phyloP scores from a whole-genome alignment of 37 sponge, comb jelly and placozoan genomes.

The Eunapius fragilis region DNA sequence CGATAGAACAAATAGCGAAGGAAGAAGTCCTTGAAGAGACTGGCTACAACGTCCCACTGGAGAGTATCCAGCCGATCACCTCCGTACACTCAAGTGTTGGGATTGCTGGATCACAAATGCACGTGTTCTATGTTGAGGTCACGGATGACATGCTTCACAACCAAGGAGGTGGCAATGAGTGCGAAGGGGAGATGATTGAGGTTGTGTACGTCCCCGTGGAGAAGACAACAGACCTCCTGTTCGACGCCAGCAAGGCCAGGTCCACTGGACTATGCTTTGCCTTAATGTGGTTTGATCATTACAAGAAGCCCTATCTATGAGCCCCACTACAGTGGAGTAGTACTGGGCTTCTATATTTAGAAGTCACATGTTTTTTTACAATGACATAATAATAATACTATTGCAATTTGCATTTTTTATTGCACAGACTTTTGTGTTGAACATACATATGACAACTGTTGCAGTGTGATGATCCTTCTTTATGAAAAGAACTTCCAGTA shows the following conservation, averaged over 20 bases:
- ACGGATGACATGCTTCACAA: slow-evolving; percentile 74
- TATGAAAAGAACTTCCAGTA: slow-evolving; percentile 68
- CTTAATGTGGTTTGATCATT: slow-evolving; percentile 75
- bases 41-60: slow-evolving; percentile 80
- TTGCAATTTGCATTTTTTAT: not conserved
- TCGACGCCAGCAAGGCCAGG: slow-evolving; percentile 56
- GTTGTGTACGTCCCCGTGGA: slow-evolving; percentile 82
- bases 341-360: too few relatives aligned
- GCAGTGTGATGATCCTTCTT: not conserved
- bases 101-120: slow-evolving; percentile 61
- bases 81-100: slow-evolving; percentile 73
- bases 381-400: not conserved
- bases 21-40: slow-evolving; percentile 90
- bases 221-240: slow-evolving; percentile 50
- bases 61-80: slow-evolving; percentile 55
- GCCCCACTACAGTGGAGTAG: too few relatives aligned
- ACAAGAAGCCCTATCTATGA: slow-evolving; percentile 34
- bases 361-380: too few relatives aligned
- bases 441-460: slow-evolving; percentile 1
- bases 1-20: slow-evolving; percentile 79
- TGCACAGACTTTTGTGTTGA: not conserved
- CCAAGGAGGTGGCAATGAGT: slow-evolving; percentile 76
- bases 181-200: slow-evolving; percentile 92
- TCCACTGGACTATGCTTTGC: slow-evolving; percentile 77
- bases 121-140: slow-evolving; percentile 87